Evolutionary conservation across 2,888 invertebrate species (phyloP), one percentile per base, ranked within the genome.

Genomic region (Thalpophila matura): DNA sequence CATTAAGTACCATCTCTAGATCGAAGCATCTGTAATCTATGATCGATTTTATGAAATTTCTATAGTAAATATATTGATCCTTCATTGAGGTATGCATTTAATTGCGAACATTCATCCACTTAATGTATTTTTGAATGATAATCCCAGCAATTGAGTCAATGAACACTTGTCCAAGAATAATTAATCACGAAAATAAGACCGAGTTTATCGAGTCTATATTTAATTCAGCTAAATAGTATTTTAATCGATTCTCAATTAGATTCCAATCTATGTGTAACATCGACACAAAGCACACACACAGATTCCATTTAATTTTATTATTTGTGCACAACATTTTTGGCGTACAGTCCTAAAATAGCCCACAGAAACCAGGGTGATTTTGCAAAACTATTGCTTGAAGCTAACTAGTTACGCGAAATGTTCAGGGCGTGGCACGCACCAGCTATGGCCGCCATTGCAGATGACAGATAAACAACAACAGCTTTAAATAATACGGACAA

Each of bases 401-500:
- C 40, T 38, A 61, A 70, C 75, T 62, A 75, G 66, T 71, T 74
- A 74, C 69, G 63, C 59, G 56, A 62, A 64, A 45, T 22, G 1
- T 55, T 29, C 29, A 58, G 57, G 78, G 78, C 47, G 78, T 80
- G 78, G 81, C 62, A 53, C 38, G 64, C 62, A 47, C 55, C 49
- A 54, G 37, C 58, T 51, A 60, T 37, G 33, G 53, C 66, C 47
- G 55, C 68, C 53, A 54, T 54, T 69, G 60, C 65, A 75, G 81
- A 79, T 80, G 79, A 69, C 62, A 64, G 81, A 79, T 79, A 80
- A 80, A 81, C 64, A 58, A 63, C 54, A 57, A 61, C 63, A 67
- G 60, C 64, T 59, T 43, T 74, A 60, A 66, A 80, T 65, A 60
- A 77, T 49, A 46, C 38, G 38, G 40, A 55, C 68, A 61, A 60